Conservation (phyloP, 92 coral and sea anemone genomes). For the Blastomussa wellsi region DNA sequence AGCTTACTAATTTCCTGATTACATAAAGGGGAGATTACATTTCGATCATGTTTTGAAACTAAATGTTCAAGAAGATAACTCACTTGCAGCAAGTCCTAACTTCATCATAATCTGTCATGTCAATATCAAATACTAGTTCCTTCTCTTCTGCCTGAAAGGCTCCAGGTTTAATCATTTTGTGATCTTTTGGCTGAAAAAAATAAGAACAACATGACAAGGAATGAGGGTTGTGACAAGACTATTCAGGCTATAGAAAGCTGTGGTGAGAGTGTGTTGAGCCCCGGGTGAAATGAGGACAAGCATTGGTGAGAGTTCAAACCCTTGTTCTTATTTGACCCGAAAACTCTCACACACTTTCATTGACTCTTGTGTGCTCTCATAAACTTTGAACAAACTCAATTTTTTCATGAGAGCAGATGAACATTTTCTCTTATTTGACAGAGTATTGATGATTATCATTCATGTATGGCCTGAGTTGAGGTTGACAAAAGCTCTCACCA, state of each 20-base stretch:
- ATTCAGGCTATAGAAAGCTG: background rate
- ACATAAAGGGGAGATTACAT: background rate
- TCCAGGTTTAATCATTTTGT: constrained; percentile 93
- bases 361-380: too few species aligned
- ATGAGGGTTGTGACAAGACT: too few species aligned
- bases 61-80: constrained; percentile 37
- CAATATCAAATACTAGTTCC: constrained; percentile 98
- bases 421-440: too few species aligned
- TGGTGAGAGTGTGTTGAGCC: background rate
- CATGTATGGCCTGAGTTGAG: too few species aligned
- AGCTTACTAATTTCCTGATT: background rate
- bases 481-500: too few species aligned
- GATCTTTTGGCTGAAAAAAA: constrained; percentile 84
- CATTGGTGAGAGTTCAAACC: too few species aligned
- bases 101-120: constrained; percentile 99
- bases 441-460: too few species aligned
- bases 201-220: background rate
- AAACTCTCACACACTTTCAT: too few species aligned
- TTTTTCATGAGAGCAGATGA: too few species aligned
- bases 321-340: too few species aligned
- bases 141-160: constrained; percentile 94
- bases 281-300: too few species aligned
- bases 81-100: constrained; percentile 98
- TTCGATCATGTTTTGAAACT: background rate
- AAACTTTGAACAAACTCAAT: too few species aligned